These are phyloP conservation scores for Lithosia quadra DNA, from an alignment of 2,888 invertebrate species.

Conservation along the genomic window DNA sequence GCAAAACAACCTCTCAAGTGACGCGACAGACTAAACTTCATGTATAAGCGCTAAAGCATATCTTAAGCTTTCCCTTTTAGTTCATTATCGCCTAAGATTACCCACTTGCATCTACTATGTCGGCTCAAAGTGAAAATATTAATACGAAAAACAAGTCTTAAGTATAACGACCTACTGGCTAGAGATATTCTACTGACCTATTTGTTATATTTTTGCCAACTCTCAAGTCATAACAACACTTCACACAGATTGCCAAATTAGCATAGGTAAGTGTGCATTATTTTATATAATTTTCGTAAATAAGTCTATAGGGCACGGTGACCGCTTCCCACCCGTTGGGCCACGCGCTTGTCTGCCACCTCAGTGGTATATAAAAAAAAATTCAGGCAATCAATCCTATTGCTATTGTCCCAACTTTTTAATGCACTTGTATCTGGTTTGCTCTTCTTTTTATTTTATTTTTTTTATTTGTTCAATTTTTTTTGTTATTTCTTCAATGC, in stretches of 20 bases:
- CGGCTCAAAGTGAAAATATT: conserved; percentile 55
- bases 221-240: conserved; percentile 43
- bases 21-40: conserved; percentile 12
- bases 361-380: no score
- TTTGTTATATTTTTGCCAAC: conserved; percentile 51
- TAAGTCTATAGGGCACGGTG: no score
- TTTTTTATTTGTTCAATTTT: no score
- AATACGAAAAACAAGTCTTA: conserved; percentile 55
- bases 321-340: no score
- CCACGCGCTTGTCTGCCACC: no score
- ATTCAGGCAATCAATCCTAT: no score
- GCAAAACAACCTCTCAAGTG: conserved; percentile 13
- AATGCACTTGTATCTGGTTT: no score
- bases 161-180: conserved; percentile 46
- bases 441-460: no score
- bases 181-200: conserved; percentile 50
- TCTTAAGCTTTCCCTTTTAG: conserved; percentile 52
- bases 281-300: no score
- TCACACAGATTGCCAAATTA: conserved; percentile 54
- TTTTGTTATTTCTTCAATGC: no score
- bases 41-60: conserved; percentile 37
- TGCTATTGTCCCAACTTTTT: no score
- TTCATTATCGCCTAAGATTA: conserved; percentile 37
- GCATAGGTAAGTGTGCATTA: conserved; percentile 41
- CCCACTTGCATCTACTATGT: conserved; percentile 47